These are phyloP conservation scores for Xiphophorus birchmanni DNA, from an alignment of 2,797 vertebrate genomes.

Conservation along the genomic window DNA sequence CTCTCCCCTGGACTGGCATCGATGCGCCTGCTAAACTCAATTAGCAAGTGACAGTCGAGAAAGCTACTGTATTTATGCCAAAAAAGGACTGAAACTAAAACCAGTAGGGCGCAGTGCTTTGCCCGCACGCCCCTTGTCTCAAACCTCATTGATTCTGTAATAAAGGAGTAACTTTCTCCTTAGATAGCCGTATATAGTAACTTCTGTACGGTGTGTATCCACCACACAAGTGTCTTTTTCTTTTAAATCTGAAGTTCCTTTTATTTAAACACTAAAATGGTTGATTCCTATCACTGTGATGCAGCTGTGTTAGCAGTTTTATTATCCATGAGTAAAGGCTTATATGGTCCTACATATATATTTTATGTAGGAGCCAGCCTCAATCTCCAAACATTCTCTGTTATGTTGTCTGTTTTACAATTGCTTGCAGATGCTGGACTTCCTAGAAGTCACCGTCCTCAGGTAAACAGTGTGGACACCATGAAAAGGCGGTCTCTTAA, in stretches of 20 bases:
- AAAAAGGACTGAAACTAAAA: constrained; percentile 69
- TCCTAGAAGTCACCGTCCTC: constrained; percentile 71
- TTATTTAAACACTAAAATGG: constrained; percentile 40
- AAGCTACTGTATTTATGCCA: constrained; percentile 69
- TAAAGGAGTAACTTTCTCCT: constrained; percentile 15
- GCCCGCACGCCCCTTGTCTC: constrained; percentile 14
- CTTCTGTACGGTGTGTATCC: constrained; percentile 41
- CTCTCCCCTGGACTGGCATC: constrained; percentile 56
- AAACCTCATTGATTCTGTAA: constrained; percentile 28
- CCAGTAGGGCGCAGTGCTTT: constrained; percentile 39
- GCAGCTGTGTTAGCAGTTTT: constrained; percentile 44
- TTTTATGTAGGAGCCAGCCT: constrained; percentile 42
- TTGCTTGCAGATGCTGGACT: constrained; percentile 69
- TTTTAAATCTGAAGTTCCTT: constrained; percentile 25
- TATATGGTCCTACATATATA: constrained; percentile 40
- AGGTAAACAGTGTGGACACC: constrained; percentile 71
- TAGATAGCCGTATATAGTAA: constrained; percentile 11
- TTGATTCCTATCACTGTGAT: constrained; percentile 74
- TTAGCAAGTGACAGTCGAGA: constrained; percentile 75
- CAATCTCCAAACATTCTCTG: constrained; percentile 20
- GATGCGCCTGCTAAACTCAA: constrained; percentile 65
- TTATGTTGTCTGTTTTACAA: constrained; percentile 48
- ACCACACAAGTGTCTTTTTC: constrained; percentile 14
- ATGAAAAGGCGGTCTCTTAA: constrained; percentile 48
- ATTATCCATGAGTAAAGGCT: constrained; percentile 60